These are phyloP conservation scores for Darwinula stevensoni DNA, from an alignment of 2,888 invertebrate species.

Conservation along the genomic window DNA sequence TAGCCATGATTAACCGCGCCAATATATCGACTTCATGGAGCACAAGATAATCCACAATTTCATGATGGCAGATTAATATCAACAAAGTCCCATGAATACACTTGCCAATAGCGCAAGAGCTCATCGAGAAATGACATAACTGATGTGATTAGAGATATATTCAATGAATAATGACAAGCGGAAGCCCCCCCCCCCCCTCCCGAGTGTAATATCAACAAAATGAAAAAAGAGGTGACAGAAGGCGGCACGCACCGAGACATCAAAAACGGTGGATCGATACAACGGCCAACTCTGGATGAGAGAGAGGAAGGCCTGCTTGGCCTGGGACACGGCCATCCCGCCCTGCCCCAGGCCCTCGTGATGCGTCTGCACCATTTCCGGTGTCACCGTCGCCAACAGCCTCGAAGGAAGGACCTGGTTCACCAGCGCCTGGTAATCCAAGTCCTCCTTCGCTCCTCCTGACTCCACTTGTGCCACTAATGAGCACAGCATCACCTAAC, in stretches of 20 bases:
- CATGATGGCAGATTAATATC: no score
- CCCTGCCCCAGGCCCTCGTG: slow-evolving; percentile 68
- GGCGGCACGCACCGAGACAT: slow-evolving; percentile 44
- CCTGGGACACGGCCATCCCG: slow-evolving; percentile 55
- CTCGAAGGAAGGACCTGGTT: slow-evolving; percentile 55
- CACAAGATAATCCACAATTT: no score
- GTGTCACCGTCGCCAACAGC: slow-evolving; percentile 40
- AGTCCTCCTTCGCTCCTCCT: slow-evolving; percentile 26
- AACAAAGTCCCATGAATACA: no score
- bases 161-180: no score
- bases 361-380: slow-evolving; percentile 60
- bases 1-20: no score
- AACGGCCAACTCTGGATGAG: slow-evolving; percentile 78
- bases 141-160: no score
- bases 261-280: slow-evolving; percentile 71
- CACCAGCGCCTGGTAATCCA: slow-evolving; percentile 14
- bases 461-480: slow-evolving; percentile 73
- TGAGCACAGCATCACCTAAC: slow-evolving; percentile 67
- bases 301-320: slow-evolving; percentile 72
- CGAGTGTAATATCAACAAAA: no score
- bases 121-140: no score
- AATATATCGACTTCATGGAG: no score
- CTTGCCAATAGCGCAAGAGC: no score
- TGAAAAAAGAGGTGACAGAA: not conserved
- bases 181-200: no score